These are phyloP conservation scores for Eclectus roratus DNA, from an alignment of 2,113 vertebrate species.

Conservation along the genomic window DNA sequence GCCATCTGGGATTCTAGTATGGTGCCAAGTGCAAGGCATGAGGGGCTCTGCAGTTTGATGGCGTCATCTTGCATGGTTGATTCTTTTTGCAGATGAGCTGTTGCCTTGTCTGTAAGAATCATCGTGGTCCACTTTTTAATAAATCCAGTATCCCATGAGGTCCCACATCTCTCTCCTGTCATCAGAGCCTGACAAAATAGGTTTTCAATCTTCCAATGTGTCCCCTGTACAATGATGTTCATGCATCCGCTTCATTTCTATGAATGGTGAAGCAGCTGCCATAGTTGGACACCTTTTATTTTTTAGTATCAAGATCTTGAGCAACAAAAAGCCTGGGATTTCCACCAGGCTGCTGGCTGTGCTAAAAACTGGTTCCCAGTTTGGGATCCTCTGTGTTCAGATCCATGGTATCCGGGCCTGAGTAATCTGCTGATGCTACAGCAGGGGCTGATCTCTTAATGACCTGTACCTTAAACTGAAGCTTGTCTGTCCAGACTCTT, in stretches of 20 bases:
- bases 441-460: background rate
- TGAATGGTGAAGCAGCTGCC: background rate
- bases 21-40: background rate
- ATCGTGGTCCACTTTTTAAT: fast-evolving
- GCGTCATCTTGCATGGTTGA: fast-evolving
- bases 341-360: background rate
- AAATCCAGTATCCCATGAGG: background rate
- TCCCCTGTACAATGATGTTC: background rate
- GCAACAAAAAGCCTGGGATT: background rate
- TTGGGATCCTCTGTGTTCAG: background rate
- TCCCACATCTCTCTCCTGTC: background rate
- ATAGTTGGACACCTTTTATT: too few relatives aligned
- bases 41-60: background rate
- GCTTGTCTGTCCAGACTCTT: background rate
- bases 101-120: background rate
- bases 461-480: background rate
- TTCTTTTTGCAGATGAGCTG: background rate
- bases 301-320: background rate
- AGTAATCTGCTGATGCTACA: background rate
- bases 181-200: background rate
- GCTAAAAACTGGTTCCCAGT: background rate
- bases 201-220: background rate
- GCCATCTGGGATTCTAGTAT: background rate
- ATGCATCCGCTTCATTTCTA: fast-evolving
- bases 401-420: background rate